Evolutionary conservation across 2,888 invertebrate genomes (phyloP), one percentile per base, ranked within the genome.

Genomic region (Coremacera marginata): DNA sequence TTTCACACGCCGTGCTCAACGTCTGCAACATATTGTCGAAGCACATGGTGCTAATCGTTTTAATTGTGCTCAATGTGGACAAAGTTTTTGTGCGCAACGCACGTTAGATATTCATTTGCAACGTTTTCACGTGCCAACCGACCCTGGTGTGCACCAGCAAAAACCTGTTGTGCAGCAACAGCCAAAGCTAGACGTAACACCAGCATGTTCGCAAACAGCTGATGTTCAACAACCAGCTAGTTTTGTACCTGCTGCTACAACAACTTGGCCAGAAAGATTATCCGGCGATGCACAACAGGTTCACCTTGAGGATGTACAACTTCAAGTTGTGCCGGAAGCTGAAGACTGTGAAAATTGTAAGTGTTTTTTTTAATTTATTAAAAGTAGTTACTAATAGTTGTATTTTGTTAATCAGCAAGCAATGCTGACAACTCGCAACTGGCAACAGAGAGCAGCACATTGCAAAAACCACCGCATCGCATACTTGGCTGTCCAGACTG

Each of bases 401-500:
- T 68, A 68, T 51, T 57, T 51, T 72, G 16, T 14, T 81, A n/a
- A 62, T 62, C 51, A 70, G 7, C 51, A 67, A 57, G 31, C 49
- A 31, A 22, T 62, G 57, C 22, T 34, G 71, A 60, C 63, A 51
- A 67, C 60, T 19, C 55, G 49, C 62, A 57, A 67, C 9, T 52
- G 65, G 71, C 19, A 63, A 70, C 62, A 55, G 80, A 67, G 37
- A 44, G 27, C 27, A 62, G 25, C 25, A 44, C 52, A 73, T 60
- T 67, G 25, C 44, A 75, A 60, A 72, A 81, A 63, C 83, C 75
- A 60, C 78, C 77, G 68, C 78, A 79, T 75, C 85, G 83, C 79
- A 87, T 86, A 80, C 83, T 87, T 19, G 86, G 88, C 79, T 86
- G 87, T 79, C 88, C 87, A 7, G 87, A 88, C 78, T 87, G 87